These are phyloP conservation scores for Callimico goeldii DNA, from an alignment of 2,797 vertebrate species.

Conservation along the genomic window DNA sequence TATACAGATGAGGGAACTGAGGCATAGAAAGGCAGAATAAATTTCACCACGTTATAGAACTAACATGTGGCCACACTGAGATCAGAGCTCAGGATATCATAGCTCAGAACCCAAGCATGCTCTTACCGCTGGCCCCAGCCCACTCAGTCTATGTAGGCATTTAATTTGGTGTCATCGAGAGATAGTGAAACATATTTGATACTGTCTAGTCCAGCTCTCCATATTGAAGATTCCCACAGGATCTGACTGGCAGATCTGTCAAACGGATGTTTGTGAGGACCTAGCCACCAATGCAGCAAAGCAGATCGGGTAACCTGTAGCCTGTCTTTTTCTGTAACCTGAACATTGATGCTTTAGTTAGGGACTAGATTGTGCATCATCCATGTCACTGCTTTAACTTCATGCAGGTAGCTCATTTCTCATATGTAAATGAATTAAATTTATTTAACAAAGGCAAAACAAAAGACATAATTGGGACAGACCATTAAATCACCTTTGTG, in stretches of 20 bases:
- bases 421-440: not conserved
- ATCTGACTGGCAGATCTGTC: not conserved
- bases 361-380: not conserved
- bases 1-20: not conserved
- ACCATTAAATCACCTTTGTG: not conserved
- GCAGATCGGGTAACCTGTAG: not conserved
- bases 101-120: not conserved
- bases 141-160: not conserved
- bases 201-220: not conserved
- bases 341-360: too few species aligned
- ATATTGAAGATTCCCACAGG: too few species aligned
- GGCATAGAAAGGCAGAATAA: not conserved
- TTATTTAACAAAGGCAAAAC: not conserved
- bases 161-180: not conserved
- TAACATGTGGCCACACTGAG: not conserved
- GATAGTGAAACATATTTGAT: not conserved
- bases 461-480: not conserved
- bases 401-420: not conserved
- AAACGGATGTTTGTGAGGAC: not conserved
- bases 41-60: not conserved
- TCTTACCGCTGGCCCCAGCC: fast-evolving
- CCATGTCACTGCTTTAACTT: not conserved
- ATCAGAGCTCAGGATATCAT: not conserved
- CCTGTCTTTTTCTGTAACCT: not conserved
- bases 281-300: too few species aligned